A percentile compares a stretch with the other conserved stretches of the same genome.
Conservation (phyloP, 2,888 invertebrate genomes). For the Conomelus anceps region DNA sequence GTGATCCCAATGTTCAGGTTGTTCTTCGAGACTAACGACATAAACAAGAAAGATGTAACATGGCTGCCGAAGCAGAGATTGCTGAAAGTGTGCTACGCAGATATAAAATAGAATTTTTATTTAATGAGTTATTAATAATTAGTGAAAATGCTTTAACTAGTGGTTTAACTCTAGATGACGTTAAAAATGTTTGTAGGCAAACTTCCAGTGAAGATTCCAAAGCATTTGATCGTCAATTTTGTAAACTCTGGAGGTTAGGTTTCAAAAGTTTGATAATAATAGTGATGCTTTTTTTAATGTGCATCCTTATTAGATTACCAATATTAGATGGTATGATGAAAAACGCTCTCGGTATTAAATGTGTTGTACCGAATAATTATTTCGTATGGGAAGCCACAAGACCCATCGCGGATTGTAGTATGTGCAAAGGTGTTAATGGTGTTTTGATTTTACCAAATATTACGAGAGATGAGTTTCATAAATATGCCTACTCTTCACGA, state of each 20-base stretch:
- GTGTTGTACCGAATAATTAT: slow-evolving; percentile 76
- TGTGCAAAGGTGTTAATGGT: slow-evolving; percentile 61
- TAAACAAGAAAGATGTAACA: not conserved
- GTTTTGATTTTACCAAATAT: slow-evolving; percentile 63
- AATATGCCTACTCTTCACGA: slow-evolving; percentile 67
- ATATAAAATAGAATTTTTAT: slow-evolving; percentile 30
- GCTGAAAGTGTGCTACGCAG: not conserved
- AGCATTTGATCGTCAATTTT: not conserved
- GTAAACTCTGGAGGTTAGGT: not conserved
- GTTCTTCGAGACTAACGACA: not conserved
- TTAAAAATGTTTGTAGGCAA: slow-evolving; percentile 31
- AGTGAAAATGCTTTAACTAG: slow-evolving; percentile 36
- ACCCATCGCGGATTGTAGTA: slow-evolving; percentile 72
- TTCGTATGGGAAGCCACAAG: slow-evolving; percentile 80
- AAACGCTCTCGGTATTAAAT: slow-evolving; percentile 49
- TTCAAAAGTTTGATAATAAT: slow-evolving; percentile 9
- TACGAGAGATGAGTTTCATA: slow-evolving; percentile 59
- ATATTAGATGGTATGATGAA: slow-evolving; percentile 35
- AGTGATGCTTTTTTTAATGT: slow-evolving; percentile 22
- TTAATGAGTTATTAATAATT: slow-evolving; percentile 35
- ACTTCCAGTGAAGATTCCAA: not conserved
- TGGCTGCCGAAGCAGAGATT: not conserved
- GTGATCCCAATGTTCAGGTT: not conserved
- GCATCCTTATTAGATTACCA: slow-evolving; percentile 28
- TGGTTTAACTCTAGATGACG: slow-evolving; percentile 34